phyloP scores from a whole-genome alignment of 2,797 vertebrate species.

The Pogonophryne albipinna region DNA sequence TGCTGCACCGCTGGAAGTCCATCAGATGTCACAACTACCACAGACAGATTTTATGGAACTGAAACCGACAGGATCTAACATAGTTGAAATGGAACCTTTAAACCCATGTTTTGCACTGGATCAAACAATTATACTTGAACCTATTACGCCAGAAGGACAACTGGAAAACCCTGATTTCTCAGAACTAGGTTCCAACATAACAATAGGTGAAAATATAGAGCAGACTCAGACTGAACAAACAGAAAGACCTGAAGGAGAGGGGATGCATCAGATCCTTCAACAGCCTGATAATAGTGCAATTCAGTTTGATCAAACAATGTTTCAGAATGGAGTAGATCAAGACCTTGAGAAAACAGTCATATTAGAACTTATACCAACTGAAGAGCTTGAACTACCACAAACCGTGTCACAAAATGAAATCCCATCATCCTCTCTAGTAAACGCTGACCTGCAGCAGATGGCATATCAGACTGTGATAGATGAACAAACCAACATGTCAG shows the following conservation, averaged over 20 bases:
- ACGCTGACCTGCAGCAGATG: conserved; percentile 52
- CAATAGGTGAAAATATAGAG: conserved; percentile 51
- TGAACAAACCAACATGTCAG: conserved; percentile 37
- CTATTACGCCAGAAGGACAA: conserved; percentile 78
- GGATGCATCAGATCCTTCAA: conserved; percentile 52
- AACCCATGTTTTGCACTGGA: conserved; percentile 66
- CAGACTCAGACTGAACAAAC: conserved; percentile 51
- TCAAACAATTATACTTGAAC: conserved; percentile 79
- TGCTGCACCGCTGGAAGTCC: conserved; percentile 72
- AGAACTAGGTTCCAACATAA: conserved; percentile 53
- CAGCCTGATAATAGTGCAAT: conserved; percentile 33
- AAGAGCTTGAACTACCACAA: conserved; percentile 74
- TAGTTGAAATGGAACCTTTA: conserved; percentile 34
- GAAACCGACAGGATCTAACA: conserved; percentile 47
- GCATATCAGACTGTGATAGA: conserved; percentile 29
- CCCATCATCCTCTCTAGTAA: conserved; percentile 42
- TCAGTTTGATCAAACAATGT: conserved; percentile 56
- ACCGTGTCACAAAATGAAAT: conserved; percentile 54
- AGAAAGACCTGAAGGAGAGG: conserved; percentile 35
- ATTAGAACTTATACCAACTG: conserved; percentile 75
- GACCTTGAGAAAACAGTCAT: conserved; percentile 72
- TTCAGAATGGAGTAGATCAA: conserved; percentile 54
- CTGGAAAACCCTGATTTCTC: conserved; percentile 68
- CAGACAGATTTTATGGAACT: conserved; percentile 66
- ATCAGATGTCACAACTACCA: conserved; percentile 61